Evolutionary conservation across 2,797 vertebrate genomes (phyloP), one percentile per base, ranked within the genome.

Genomic region (Schizopygopsis malacanthus): DNA sequence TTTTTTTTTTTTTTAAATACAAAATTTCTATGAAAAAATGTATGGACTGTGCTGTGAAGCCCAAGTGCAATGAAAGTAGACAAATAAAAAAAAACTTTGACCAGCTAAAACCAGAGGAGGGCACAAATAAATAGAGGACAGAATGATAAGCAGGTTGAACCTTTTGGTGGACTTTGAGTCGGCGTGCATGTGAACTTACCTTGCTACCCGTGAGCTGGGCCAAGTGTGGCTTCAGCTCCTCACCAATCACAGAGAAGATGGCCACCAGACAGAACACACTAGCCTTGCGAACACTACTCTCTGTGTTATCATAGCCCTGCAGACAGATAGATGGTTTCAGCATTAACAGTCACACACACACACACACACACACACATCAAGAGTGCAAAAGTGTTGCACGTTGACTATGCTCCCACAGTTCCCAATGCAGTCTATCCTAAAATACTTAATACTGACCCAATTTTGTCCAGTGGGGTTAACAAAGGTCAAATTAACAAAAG

Each of bases 241-340:
- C 98, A 86, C 98, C 98, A 88, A 99, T 99, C 92, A 99, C 98
- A 15, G 98, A 98, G 94, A 99, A 99, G 94, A 99, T 98, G 28
- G 98, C 98, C 91, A 99, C 98, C 61, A 99, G 93, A 91, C 98
- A 99, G 94, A 99, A 99, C 43, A 99, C 98, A 2, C 98, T 99
- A 92, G 98, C 98, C 95, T 99, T 99, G 83, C 98, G 97, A 90
- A 99, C 98, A 2, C 98, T 99, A 93, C 98, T 99, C 93, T 99
- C 98, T 0, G 98, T 98, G 92, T 99, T 99, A 92, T 99, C 98
- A 13, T 99, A 99, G 90, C 98, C 98, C 98, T 99, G 88, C 16
- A 28, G 81, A 88, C 86, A 93, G 56, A 89, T 12, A 86, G 45
- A 85, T 1, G 45, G 4, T 22, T 81, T 69, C 12, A 69, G 11